Percentiles rank a stretch among this genome's conserved stretches.
These are phyloP conservation scores for Trichomalopsis sarcophagae DNA, from an alignment of 1,140 invertebrate species.

Conservation along the genomic window DNA sequence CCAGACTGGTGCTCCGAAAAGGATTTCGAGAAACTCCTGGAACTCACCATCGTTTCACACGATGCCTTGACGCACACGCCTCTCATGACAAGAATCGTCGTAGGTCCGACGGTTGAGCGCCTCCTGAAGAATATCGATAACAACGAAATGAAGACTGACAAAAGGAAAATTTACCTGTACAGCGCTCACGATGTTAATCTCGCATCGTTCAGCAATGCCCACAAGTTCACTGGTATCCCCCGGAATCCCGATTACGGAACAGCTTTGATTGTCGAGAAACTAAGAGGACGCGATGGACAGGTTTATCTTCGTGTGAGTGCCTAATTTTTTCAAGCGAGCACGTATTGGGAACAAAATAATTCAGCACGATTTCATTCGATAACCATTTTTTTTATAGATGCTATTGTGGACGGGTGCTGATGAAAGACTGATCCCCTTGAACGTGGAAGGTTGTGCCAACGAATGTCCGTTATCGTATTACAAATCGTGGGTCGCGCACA, in stretches of 20 bases:
- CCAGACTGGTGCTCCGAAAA: not conserved
- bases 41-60: not conserved
- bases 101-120: not conserved
- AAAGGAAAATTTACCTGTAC: conserved; percentile 8
- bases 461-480: not conserved
- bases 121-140: not conserved
- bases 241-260: not conserved
- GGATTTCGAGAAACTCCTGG: not conserved
- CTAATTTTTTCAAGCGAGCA: not conserved
- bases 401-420: not conserved
- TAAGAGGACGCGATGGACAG: not conserved
- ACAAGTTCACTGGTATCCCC: not conserved
- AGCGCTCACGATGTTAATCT: not conserved
- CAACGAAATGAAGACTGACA: not conserved
- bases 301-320: not conserved
- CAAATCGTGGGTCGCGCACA: not conserved
- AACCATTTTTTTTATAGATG: no score
- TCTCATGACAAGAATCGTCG: not conserved
- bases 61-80: not conserved
- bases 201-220: not conserved
- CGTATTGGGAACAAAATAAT: not conserved
- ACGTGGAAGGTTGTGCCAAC: not conserved
- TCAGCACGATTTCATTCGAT: no score
- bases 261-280: not conserved
- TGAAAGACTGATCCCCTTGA: not conserved